Evolutionary conservation across 2,113 vertebrate species (phyloP).

Genomic region (Osmerus mordax): DNA sequence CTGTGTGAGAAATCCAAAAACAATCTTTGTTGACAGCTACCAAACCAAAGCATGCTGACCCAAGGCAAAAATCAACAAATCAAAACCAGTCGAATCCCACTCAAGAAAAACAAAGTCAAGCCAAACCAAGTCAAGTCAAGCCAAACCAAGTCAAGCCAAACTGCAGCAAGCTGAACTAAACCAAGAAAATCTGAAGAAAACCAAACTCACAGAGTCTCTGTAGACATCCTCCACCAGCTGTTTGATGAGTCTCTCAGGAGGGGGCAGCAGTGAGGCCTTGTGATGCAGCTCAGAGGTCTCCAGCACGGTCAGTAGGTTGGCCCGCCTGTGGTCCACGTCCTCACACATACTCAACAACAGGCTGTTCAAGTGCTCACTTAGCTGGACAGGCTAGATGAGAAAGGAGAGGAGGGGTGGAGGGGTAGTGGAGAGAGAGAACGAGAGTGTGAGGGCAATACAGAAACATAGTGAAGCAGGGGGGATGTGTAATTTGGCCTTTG

Average conservation of each 20-base stretch:
- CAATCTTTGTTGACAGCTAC: no score
- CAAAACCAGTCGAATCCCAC: no score
- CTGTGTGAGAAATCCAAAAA: no score
- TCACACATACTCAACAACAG: slow-evolving; percentile 85
- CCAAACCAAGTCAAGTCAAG: no score
- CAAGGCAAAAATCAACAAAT: no score
- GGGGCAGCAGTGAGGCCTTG: slow-evolving; percentile 62
- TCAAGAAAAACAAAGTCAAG: no score
- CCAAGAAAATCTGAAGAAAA: not conserved
- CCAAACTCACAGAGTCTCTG: slow-evolving; percentile 57
- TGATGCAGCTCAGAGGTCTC: slow-evolving; percentile 73
- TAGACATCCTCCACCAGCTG: slow-evolving; percentile 74
- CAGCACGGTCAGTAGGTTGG: slow-evolving; percentile 69
- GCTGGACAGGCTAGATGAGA: slow-evolving; percentile 73
- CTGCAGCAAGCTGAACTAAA: not conserved
- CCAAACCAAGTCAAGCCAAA: not conserved
- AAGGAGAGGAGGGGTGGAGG: not conserved
- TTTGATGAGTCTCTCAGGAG: slow-evolving; percentile 64
- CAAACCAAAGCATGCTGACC: no score
- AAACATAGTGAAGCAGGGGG: not conserved
- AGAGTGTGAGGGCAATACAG: not conserved
- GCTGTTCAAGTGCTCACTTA: slow-evolving; percentile 72
- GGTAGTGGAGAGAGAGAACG: not conserved
- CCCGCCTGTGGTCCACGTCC: slow-evolving; percentile 69
- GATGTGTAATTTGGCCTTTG: no score